Evolutionary conservation across 2,113 vertebrate genomes (phyloP).

Genomic region (Platycercus adscitus): DNA sequence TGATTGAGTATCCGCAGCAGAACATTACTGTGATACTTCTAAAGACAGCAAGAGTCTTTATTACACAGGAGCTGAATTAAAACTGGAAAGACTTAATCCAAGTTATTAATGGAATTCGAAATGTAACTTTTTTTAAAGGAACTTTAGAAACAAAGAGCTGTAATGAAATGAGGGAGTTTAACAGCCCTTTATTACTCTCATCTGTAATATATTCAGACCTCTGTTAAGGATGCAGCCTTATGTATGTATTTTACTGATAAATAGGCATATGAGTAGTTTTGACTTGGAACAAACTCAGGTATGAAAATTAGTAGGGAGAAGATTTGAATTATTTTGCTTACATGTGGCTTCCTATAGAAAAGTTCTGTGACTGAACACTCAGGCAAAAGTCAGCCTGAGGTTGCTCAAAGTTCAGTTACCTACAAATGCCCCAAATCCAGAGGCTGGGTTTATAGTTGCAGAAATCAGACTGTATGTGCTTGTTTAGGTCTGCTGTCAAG

Average conservation of each 20-base stretch:
- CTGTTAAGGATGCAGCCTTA: not conserved
- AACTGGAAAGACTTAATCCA: conserved; percentile 15
- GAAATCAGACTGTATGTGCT: not conserved
- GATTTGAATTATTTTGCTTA: not conserved
- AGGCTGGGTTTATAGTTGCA: not conserved
- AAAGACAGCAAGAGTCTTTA: conserved; percentile 8
- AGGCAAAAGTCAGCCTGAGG: not conserved
- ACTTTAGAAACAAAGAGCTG: not conserved
- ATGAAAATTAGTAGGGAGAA: not conserved
- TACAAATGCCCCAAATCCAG: not conserved
- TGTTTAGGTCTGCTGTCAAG: not conserved
- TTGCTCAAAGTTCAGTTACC: not conserved
- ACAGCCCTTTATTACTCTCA: not conserved
- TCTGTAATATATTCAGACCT: not conserved
- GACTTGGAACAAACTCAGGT: not conserved
- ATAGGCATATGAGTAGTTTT: not conserved
- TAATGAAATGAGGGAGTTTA: not conserved
- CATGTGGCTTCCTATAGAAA: not conserved
- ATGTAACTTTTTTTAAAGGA: not conserved
- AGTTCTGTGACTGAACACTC: not conserved
- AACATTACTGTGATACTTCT: not conserved
- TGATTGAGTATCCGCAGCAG: not conserved
- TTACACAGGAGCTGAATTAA: not conserved
- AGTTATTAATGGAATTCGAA: not conserved
- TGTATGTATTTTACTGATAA: not conserved